Percentiles rank a stretch among this genome's conserved stretches.
phyloP scores from a whole-genome alignment of 2,797 vertebrate genomes.

The Microctenopoma stevenorrisi region DNA sequence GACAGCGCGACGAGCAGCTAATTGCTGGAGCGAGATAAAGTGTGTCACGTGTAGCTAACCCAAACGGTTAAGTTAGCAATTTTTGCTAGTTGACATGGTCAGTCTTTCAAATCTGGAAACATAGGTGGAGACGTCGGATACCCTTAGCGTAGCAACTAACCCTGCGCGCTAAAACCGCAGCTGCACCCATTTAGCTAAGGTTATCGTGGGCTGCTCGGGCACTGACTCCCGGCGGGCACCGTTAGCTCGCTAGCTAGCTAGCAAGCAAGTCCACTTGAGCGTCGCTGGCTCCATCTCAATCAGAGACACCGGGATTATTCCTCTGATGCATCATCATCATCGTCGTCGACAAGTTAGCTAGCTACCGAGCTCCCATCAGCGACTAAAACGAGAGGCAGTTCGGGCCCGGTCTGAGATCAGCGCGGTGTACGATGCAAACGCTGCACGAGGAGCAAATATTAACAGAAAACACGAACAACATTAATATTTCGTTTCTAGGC shows the following conservation, averaged over 20 bases:
- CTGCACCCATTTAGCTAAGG: constrained; percentile 66
- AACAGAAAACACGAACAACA: not conserved
- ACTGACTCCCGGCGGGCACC: constrained; percentile 45
- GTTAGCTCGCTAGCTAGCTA: constrained; percentile 69
- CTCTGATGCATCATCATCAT: constrained; percentile 70
- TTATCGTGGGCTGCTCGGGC: constrained; percentile 33
- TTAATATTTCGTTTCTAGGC: constrained; percentile 17
- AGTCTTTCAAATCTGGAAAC: constrained; percentile 43
- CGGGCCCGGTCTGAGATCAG: not conserved
- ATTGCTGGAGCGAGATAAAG: constrained; percentile 49
- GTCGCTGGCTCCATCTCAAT: constrained; percentile 78
- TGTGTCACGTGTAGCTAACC: constrained; percentile 72
- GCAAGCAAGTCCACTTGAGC: constrained; percentile 68
- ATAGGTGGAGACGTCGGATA: constrained; percentile 26
- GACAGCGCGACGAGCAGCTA: constrained; percentile 22
- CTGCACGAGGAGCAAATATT: constrained; percentile 7
- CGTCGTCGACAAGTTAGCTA: constrained; percentile 55
- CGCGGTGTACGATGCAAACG: constrained; percentile 8
- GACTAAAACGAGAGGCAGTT: constrained; percentile 6
- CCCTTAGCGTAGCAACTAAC: constrained; percentile 28
- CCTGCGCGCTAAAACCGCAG: constrained; percentile 23
- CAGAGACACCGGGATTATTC: constrained; percentile 73
- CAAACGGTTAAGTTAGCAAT: constrained; percentile 65
- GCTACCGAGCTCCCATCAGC: constrained; percentile 44
- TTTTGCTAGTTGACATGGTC: constrained; percentile 55